Conservation (phyloP, 1,140 invertebrate species). For the Anastrepha ludens region DNA sequence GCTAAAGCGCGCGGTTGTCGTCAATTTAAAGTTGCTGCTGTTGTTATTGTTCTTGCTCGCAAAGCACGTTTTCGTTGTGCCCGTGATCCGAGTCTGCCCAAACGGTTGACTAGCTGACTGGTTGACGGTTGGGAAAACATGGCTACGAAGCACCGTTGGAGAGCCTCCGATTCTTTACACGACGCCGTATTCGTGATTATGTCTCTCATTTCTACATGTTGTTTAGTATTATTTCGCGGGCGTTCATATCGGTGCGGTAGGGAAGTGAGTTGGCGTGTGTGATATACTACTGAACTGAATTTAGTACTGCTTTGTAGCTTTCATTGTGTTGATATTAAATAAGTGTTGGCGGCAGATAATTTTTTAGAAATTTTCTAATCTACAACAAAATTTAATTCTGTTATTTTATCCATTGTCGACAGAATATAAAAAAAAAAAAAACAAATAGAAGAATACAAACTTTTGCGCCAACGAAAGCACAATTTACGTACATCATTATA, state of each 20-base stretch:
- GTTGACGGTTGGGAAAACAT: neutral
- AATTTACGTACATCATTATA: neutral
- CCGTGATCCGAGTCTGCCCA: neutral
- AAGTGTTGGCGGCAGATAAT: neutral
- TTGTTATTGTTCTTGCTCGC: neutral
- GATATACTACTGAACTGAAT: neutral
- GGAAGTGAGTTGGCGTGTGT: neutral
- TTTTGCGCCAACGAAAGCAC: neutral
- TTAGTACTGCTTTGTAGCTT: conserved; percentile 29
- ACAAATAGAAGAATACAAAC: neutral
- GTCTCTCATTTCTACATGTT: neutral
- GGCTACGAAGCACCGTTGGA: conserved; percentile 47
- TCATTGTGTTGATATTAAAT: conserved; percentile 24
- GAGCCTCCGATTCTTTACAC: neutral
- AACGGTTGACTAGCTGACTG: neutral
- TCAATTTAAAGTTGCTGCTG: neutral
- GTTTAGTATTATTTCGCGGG: conserved; percentile 7
- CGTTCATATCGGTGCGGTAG: neutral
- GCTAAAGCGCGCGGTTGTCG: neutral
- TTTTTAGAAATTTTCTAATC: neutral
- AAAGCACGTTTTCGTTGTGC: conserved; percentile 4
- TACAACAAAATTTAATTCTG: neutral
- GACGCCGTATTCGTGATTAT: neutral
- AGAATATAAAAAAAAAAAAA: too few relatives aligned
- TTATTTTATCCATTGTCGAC: too few relatives aligned